A percentile compares a stretch with the other conserved stretches of the same genome.
Conservation (phyloP, 1,140 invertebrate genomes). For the Helicoverpa armigera region DNA sequence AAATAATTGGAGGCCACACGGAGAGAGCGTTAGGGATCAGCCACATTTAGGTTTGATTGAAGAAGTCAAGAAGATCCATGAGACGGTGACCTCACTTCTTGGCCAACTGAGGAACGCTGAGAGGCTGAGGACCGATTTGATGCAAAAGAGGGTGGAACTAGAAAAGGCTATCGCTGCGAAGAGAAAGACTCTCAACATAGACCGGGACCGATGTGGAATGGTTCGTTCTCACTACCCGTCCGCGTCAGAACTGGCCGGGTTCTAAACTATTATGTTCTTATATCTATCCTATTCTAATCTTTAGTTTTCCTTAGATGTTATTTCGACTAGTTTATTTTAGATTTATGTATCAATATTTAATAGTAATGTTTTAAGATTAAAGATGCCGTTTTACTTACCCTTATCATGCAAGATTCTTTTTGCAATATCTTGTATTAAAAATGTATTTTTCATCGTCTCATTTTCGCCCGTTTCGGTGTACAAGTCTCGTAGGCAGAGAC, state of each 20-base stretch:
- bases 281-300: constrained; percentile 1
- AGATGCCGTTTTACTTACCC: too few relatives aligned
- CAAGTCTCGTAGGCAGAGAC: not conserved
- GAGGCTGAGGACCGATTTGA: constrained; percentile 87
- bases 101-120: constrained; percentile 86
- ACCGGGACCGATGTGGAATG: constrained; percentile 89
- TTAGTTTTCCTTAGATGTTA: not conserved
- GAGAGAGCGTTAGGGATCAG: constrained; percentile 91
- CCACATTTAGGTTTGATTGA: constrained; percentile 91
- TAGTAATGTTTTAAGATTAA: not conserved
- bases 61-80: constrained; percentile 90
- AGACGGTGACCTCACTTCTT: constrained; percentile 88
- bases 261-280: constrained; percentile 53
- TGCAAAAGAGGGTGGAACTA: constrained; percentile 87
- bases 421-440: not conserved
- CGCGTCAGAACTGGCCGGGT: constrained; percentile 88
- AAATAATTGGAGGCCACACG: constrained; percentile 87
- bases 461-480: not conserved
- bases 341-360: not conserved
- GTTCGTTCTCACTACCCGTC: constrained; percentile 91
- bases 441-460: not conserved
- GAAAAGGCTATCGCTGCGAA: constrained; percentile 92
- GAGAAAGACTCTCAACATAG: constrained; percentile 90
- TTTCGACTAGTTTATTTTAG: not conserved
- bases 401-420: not conserved